A percentile compares a stretch with the other conserved stretches of the same genome.
These are phyloP conservation scores for Lepidonotus clava DNA, from an alignment of 2,888 invertebrate genomes.

Conservation along the genomic window DNA sequence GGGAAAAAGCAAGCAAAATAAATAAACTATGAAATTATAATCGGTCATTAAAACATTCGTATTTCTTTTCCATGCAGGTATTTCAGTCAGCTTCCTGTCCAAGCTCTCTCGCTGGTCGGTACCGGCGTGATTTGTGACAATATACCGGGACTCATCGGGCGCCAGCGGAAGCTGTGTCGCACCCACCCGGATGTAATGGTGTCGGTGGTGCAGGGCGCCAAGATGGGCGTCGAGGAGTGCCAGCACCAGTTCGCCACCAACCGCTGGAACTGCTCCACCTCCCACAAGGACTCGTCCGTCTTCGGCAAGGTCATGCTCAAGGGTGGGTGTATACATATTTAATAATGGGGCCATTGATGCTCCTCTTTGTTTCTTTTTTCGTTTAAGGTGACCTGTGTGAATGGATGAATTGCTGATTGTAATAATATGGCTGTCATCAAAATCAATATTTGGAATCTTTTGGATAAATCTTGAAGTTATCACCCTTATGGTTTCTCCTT, in stretches of 20 bases:
- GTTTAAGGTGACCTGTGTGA: too few relatives aligned
- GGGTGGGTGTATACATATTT: conserved; percentile 71
- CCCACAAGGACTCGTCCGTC: conserved; percentile 78
- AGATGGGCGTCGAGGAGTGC: conserved; percentile 79
- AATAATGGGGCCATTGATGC: not conserved
- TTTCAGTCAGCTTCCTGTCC: conserved; percentile 63
- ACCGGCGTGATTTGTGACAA: conserved; percentile 79
- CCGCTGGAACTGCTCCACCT: conserved; percentile 80
- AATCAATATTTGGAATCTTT: too few relatives aligned
- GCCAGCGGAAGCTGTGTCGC: conserved; percentile 78
- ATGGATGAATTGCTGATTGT: too few relatives aligned
- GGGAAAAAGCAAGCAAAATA: not conserved
- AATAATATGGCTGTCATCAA: too few relatives aligned
- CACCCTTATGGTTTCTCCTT: too few relatives aligned
- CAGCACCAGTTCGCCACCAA: conserved; percentile 79
- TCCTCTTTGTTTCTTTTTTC: not conserved
- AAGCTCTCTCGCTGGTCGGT: conserved; percentile 68
- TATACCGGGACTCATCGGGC: conserved; percentile 79
- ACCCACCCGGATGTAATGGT: conserved; percentile 78
- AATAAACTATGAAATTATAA: too few relatives aligned
- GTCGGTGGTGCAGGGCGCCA: conserved; percentile 78
- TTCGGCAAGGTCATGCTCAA: conserved; percentile 80
- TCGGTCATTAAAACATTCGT: too few relatives aligned
- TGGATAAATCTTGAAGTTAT: too few relatives aligned
- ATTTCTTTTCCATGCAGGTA: conserved; percentile 57